A percentile compares a stretch with the other conserved stretches of the same genome.
These are phyloP conservation scores for Bufo gargarizans DNA, from an alignment of 2,113 vertebrate species.

Conservation along the genomic window DNA sequence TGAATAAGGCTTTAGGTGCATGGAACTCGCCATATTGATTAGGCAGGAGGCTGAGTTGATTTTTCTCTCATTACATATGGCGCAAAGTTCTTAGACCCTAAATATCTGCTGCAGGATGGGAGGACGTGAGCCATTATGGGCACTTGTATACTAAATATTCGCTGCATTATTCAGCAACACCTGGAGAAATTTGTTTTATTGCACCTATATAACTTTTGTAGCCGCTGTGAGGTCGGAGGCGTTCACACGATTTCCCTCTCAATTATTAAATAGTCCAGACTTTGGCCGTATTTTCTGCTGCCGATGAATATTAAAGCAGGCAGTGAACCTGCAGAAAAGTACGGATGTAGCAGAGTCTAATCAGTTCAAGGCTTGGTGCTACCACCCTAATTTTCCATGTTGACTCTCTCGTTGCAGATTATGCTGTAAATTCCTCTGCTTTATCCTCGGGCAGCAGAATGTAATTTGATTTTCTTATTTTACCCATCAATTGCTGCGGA, in stretches of 20 bases:
- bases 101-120: background rate
- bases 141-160: slow-evolving; percentile 7
- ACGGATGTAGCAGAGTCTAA: background rate
- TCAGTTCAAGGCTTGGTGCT: background rate
- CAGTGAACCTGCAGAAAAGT: background rate
- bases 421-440: background rate
- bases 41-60: background rate
- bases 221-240: background rate
- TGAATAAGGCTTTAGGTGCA: background rate
- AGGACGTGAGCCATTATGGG: background rate
- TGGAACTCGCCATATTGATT: background rate
- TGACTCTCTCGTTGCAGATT: background rate
- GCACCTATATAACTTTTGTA: background rate
- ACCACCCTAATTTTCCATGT: background rate
- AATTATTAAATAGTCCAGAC: slow-evolving; percentile 8
- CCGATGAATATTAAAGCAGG: background rate
- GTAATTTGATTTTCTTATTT: slow-evolving; percentile 1
- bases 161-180: slow-evolving; percentile 7
- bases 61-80: background rate
- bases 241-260: slow-evolving; percentile 18
- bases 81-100: background rate
- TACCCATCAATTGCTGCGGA: slow-evolving; percentile 3
- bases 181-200: background rate
- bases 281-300: background rate
- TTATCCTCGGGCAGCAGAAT: background rate